A percentile compares a stretch with the other conserved stretches of the same genome.
phyloP scores from a whole-genome alignment of 92 coral and sea anemone genomes.

The Siderastrea siderea region DNA sequence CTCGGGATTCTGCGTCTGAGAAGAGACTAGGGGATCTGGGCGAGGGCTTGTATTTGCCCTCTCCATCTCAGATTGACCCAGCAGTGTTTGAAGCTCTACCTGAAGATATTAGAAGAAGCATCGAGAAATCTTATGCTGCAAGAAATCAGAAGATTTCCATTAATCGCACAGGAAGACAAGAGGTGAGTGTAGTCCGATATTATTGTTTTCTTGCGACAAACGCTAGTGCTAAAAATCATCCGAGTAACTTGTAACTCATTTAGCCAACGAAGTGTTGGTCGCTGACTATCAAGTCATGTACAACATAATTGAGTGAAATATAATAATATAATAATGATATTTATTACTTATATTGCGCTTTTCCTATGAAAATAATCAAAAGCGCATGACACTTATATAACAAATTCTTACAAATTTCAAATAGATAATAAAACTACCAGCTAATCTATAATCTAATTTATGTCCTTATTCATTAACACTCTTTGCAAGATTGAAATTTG shows the following conservation, averaged over 20 bases:
- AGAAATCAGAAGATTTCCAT: conserved; percentile 61
- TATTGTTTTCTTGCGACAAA: background rate
- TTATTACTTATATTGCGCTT: too few relatives aligned
- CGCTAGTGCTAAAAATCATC: background rate
- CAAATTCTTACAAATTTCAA: too few relatives aligned
- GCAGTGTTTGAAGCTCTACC: conserved; percentile 91
- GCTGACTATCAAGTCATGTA: too few relatives aligned
- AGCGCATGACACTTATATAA: too few relatives aligned
- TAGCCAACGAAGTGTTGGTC: too few relatives aligned
- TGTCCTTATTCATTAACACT: too few relatives aligned
- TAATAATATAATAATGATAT: too few relatives aligned
- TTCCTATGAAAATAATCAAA: too few relatives aligned
- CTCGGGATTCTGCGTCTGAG: background rate
- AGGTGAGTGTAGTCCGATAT: conserved; percentile 24
- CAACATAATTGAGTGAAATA: too few relatives aligned
- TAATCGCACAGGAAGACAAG: background rate
- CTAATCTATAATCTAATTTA: too few relatives aligned
- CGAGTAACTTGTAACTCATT: background rate
- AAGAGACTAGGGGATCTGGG: conserved; percentile 34
- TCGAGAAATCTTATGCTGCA: conserved; percentile 84
- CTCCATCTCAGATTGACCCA: conserved; percentile 92
- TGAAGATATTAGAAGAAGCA: conserved; percentile 78
- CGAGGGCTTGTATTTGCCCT: conserved; percentile 78
- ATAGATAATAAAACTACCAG: too few relatives aligned
- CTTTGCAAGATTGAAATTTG: too few relatives aligned